Evolutionary conservation across 92 coral and sea anemone genomes (phyloP), one percentile per base, ranked within the genome.

Genomic region (Meandrina meandrites): DNA sequence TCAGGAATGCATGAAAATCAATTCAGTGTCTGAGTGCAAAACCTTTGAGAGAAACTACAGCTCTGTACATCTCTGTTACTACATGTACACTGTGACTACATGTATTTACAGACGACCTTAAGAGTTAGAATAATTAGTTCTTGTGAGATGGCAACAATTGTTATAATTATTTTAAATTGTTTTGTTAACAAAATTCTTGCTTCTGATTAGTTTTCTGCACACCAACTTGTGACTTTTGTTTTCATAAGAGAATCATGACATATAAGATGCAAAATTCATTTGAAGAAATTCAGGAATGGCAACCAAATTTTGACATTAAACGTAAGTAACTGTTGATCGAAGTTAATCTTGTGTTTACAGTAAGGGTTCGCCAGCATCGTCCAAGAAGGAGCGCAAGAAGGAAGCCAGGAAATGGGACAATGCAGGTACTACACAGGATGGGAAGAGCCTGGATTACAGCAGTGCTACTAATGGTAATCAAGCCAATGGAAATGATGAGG

Each of bases 371-470:
- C 96, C 98, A 70, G 89, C 90, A 36, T 89, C 91, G 16, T 73
- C 84, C 42, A 88, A 88, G 76, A 84, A 84, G 70, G 72, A 78
- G 47, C 88, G 91, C 24, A 92, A 92, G 85, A 96, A 96, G 77
- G 99, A 90, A 69, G 98, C 96, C 45, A 93, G 99, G 34, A 93
- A 82, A 51, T 96, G 99, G 99, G 95, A 91, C 72, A 88, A 94
- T 87, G 88, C 95, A 1, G 99, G 99, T 2, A 93, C 90, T 21
- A n/a, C 74, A 14, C 90, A 90, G 64, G 99, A 96, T 14, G 88
- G 92, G 9, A 85, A 88, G 80, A 78, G 79, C 16, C 85, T 96
- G 87, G 98, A 96, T 81, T 96, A 91, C 88, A 94, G 98, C 70
- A 80, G 86, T 66, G 67, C 94, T 62, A 45, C 4, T 48, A 91